phyloP scores from a whole-genome alignment of 1,140 invertebrate genomes.

The Magallana ariakensis region DNA sequence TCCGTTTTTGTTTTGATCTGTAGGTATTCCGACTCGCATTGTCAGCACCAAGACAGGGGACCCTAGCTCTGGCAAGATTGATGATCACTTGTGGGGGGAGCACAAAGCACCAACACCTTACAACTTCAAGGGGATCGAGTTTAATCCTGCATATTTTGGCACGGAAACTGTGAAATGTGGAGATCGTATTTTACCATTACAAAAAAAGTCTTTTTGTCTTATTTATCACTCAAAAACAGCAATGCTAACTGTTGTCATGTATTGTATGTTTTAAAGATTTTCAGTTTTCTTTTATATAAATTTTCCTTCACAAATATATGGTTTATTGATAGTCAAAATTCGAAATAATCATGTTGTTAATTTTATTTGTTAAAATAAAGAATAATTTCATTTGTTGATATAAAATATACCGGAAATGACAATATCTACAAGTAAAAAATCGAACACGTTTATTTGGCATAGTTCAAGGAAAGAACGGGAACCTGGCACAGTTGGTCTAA shows the following conservation, averaged over 20 bases:
- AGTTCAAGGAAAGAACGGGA: neutral
- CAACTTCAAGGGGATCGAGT: constrained; percentile 20
- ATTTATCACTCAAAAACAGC: neutral
- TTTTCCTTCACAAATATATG: too few relatives aligned
- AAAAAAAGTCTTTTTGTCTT: neutral
- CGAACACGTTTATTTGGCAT: neutral
- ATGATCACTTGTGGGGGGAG: constrained; percentile 34
- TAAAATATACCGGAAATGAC: too few relatives aligned
- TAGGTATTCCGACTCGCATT: constrained; percentile 28
- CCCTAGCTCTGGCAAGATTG: neutral
- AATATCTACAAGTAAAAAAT: too few relatives aligned
- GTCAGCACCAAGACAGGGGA: constrained; percentile 16
- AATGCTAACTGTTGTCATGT: neutral
- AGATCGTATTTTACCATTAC: neutral
- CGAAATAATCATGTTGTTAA: too few relatives aligned
- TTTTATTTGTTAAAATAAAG: too few relatives aligned
- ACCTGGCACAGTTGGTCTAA: neutral
- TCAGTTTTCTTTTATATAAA: too few relatives aligned
- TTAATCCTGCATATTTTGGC: constrained; percentile 10
- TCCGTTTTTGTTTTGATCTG: constrained; percentile 41
- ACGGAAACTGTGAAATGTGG: neutral
- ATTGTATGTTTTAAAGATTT: too few relatives aligned
- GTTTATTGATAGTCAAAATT: too few relatives aligned
- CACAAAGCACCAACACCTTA: constrained; percentile 28
- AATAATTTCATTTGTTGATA: too few relatives aligned